Evolutionary conservation across 2,888 invertebrate species (phyloP).

Genomic region (Gastracanthus pulcherrimus): DNA sequence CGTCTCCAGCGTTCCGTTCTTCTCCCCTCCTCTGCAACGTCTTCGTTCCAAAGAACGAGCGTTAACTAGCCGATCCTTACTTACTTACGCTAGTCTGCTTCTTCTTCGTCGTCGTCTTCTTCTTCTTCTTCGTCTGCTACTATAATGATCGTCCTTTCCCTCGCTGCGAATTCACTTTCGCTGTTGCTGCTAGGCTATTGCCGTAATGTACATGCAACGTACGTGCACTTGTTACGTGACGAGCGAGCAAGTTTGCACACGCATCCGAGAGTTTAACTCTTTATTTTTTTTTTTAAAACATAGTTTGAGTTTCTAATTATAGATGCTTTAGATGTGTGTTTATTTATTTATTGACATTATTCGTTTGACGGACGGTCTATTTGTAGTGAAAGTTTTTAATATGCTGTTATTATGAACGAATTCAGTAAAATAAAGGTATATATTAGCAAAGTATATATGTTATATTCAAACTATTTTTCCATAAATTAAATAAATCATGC

Average conservation of each 20-base stretch:
- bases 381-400: conserved; percentile 24
- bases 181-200: conserved; percentile 17
- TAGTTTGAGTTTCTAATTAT: background rate
- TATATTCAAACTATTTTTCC: too few species aligned
- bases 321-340: background rate
- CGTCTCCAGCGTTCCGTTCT: conserved; percentile 44
- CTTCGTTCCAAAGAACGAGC: conserved; percentile 13
- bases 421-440: too few species aligned
- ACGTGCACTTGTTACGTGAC: conserved; percentile 51
- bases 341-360: background rate
- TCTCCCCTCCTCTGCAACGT: conserved; percentile 23
- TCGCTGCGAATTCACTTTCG: conserved; percentile 48
- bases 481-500: too few species aligned
- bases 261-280: conserved; percentile 15
- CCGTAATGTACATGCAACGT: conserved; percentile 36
- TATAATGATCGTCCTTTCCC: conserved; percentile 1
- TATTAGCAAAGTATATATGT: too few species aligned
- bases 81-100: background rate
- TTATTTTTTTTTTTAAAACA: background rate
- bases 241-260: background rate
- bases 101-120: conserved; percentile 42
- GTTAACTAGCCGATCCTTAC: conserved; percentile 49
- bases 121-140: conserved; percentile 6
- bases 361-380: background rate
- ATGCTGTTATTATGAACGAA: background rate